Percentiles rank a stretch among this genome's conserved stretches.
Evolutionary conservation across 53 echinoderm and acorn worm genomes (phyloP).

Genomic region (Actinopyga echinites): DNA sequence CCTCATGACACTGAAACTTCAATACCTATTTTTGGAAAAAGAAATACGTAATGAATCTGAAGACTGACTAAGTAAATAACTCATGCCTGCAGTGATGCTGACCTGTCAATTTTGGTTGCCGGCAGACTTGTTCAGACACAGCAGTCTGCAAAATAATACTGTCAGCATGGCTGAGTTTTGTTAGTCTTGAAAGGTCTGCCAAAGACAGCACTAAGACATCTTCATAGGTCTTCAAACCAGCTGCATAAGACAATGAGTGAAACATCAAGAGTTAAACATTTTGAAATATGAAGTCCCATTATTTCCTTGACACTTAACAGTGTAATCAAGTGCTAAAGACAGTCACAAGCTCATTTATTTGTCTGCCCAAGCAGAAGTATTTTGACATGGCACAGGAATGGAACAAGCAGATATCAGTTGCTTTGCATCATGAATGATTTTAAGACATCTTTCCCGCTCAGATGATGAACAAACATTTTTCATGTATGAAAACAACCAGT

Average conservation of each 20-base stretch:
- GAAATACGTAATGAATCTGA: background rate
- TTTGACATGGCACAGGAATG: too few relatives aligned
- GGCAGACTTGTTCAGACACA: conserved; percentile 70
- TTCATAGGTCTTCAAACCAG: conserved; percentile 34
- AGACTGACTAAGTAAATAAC: background rate
- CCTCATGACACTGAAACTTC: background rate
- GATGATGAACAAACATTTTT: too few relatives aligned
- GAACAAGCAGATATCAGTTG: too few relatives aligned
- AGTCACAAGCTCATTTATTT: too few relatives aligned
- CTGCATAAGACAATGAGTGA: background rate
- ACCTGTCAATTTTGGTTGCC: conserved; percentile 77
- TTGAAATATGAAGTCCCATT: too few relatives aligned
- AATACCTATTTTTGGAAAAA: background rate
- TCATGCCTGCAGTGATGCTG: conserved; percentile 16
- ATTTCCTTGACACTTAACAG: too few relatives aligned
- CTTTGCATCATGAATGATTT: too few relatives aligned
- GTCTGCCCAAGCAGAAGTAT: too few relatives aligned
- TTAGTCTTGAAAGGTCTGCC: conserved; percentile 78
- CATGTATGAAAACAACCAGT: too few relatives aligned
- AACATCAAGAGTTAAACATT: too few relatives aligned
- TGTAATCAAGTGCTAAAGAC: too few relatives aligned
- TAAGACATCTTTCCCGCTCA: too few relatives aligned
- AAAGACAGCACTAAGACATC: conserved; percentile 72
- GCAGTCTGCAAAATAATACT: conserved; percentile 53
- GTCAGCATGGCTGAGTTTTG: conserved; percentile 72